Conservation (phyloP, 2,888 invertebrate species). For the Lithophane semibrunnea region DNA sequence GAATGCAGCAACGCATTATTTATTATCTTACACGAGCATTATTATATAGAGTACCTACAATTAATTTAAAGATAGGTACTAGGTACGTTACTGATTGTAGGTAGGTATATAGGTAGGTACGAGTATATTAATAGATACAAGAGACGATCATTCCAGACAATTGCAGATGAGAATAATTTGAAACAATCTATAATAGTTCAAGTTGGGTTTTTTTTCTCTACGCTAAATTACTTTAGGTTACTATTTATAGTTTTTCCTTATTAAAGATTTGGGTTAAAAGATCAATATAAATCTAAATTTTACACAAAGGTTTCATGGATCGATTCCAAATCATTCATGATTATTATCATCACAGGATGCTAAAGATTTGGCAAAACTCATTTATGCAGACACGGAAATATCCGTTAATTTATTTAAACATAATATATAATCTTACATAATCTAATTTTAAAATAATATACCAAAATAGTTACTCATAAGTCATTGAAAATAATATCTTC, state of each 20-base stretch:
- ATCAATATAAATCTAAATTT: background rate
- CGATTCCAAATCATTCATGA: no score
- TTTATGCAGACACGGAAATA: no score
- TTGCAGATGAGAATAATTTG: slow-evolving; percentile 37
- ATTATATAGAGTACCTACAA: background rate
- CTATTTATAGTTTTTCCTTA: background rate
- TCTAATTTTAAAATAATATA: no score
- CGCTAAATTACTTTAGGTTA: background rate
- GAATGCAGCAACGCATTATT: no score
- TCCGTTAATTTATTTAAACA: no score
- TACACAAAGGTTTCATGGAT: no score
- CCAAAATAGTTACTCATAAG: no score
- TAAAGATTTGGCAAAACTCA: no score
- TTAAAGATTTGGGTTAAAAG: background rate
- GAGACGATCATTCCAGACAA: slow-evolving; percentile 17
- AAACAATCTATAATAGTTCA: slow-evolving; percentile 36
- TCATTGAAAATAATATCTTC: no score
- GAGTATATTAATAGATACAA: background rate
- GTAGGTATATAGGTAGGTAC: background rate
- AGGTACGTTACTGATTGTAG: background rate
- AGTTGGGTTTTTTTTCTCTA: background rate
- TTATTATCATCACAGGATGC: no score
- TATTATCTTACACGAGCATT: background rate
- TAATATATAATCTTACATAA: no score
- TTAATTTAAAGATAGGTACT: no score